These are phyloP conservation scores for Narcine bancroftii DNA, from an alignment of 2,113 vertebrate species.

Conservation along the genomic window DNA sequence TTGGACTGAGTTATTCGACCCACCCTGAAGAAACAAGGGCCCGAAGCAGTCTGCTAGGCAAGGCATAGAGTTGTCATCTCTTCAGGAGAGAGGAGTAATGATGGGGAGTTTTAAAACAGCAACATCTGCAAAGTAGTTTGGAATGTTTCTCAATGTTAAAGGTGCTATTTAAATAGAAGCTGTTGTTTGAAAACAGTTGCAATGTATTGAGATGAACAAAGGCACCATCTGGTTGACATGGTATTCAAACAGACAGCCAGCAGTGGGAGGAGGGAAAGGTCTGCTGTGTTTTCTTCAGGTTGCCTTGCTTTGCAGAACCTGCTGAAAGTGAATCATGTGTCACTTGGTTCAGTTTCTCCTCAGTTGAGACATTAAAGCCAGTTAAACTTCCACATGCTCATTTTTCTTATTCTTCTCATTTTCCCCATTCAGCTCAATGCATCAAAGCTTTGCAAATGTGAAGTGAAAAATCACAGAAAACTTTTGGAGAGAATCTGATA, in stretches of 20 bases:
- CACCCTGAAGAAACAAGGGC: too few relatives aligned
- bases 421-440: not conserved
- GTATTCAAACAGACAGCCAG: not conserved
- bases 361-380: not conserved
- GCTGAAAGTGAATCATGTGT: not conserved
- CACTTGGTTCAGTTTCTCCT: not conserved
- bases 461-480: not conserved
- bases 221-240: not conserved
- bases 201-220: not conserved
- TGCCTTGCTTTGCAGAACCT: not conserved
- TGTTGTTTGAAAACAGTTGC: not conserved
- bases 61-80: too few relatives aligned
- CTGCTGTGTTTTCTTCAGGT: not conserved
- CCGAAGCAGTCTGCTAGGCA: too few relatives aligned
- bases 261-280: not conserved
- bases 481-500: not conserved
- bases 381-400: not conserved
- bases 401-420: not conserved
- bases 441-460: not conserved
- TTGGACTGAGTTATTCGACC: too few relatives aligned
- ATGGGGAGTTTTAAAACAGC: not conserved
- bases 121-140: not conserved
- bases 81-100: too few relatives aligned
- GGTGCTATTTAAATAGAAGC: not conserved
- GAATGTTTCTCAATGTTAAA: not conserved